phyloP scores from a whole-genome alignment of 2,888 invertebrate genomes.

The Dasypogon diadema region DNA sequence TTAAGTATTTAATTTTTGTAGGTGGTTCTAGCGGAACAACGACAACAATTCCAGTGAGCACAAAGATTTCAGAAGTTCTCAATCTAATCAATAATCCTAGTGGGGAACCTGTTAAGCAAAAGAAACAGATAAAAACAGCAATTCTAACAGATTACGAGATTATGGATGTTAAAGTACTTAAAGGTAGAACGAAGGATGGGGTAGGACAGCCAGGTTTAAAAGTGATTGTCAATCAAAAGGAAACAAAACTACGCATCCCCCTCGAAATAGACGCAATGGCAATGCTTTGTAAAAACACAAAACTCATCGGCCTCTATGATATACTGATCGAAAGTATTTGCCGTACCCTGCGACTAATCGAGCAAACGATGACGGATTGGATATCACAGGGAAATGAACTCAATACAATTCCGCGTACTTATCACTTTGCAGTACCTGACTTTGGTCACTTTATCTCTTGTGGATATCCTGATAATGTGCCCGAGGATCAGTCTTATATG shows the following conservation, averaged over 20 bases:
- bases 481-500: constrained; percentile 79
- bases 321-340: constrained; percentile 82
- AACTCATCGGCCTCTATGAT: constrained; percentile 75
- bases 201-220: constrained; percentile 57
- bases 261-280: constrained; percentile 79
- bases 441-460: constrained; percentile 84
- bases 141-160: constrained; percentile 64
- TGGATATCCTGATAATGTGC: constrained; percentile 75
- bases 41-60: constrained; percentile 60
- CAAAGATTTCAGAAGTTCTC: neutral
- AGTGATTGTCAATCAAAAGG: constrained; percentile 62
- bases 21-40: constrained; percentile 61
- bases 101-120: constrained; percentile 48
- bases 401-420: constrained; percentile 68
- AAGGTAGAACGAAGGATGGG: constrained; percentile 63
- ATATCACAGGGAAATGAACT: constrained; percentile 38
- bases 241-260: constrained; percentile 69
- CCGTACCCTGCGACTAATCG: constrained; percentile 76
- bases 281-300: constrained; percentile 76
- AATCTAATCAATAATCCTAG: constrained; percentile 1
- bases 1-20: constrained; percentile 10
- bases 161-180: constrained; percentile 64
- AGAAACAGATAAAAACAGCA: constrained; percentile 56
- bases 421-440: constrained; percentile 80
- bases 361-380: constrained; percentile 71